These are phyloP conservation scores for Octomys mimax DNA, from an alignment of 2,797 vertebrate species.

Conservation along the genomic window DNA sequence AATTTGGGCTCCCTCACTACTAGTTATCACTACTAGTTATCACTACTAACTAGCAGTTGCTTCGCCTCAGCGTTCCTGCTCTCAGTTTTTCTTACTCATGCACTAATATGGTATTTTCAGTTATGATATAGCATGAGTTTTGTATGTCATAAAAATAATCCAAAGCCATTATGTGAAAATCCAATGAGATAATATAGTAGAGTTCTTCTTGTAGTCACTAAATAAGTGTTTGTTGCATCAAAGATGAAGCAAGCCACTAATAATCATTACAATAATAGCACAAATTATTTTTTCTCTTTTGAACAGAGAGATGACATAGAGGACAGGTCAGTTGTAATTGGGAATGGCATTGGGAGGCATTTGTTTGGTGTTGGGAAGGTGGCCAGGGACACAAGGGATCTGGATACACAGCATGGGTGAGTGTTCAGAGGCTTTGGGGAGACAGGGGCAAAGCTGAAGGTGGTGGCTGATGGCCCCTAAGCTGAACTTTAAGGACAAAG, in stretches of 20 bases:
- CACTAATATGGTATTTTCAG: background rate
- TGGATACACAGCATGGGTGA: background rate
- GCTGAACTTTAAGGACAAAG: no score
- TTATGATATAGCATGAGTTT: background rate
- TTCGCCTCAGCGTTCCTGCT: background rate
- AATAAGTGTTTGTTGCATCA: background rate
- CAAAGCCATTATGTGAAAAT: background rate
- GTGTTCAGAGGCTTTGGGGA: background rate
- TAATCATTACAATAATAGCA: background rate
- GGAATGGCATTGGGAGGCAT: background rate
- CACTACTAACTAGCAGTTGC: background rate
- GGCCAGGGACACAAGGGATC: background rate
- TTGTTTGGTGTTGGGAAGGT: background rate
- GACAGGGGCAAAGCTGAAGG: background rate
- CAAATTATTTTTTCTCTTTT: background rate
- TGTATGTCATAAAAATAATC: background rate
- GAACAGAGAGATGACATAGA: background rate
- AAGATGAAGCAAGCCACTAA: background rate
- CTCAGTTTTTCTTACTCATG: background rate
- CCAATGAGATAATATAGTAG: background rate
- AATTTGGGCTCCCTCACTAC: background rate
- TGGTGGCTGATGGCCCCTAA: background rate
- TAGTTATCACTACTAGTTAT: conserved; percentile 7
- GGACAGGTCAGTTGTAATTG: background rate
- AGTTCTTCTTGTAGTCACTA: background rate